Evolutionary conservation across 2,888 invertebrate species (phyloP), one percentile per base, ranked within the genome.

Genomic region (Coelinius sp.): DNA sequence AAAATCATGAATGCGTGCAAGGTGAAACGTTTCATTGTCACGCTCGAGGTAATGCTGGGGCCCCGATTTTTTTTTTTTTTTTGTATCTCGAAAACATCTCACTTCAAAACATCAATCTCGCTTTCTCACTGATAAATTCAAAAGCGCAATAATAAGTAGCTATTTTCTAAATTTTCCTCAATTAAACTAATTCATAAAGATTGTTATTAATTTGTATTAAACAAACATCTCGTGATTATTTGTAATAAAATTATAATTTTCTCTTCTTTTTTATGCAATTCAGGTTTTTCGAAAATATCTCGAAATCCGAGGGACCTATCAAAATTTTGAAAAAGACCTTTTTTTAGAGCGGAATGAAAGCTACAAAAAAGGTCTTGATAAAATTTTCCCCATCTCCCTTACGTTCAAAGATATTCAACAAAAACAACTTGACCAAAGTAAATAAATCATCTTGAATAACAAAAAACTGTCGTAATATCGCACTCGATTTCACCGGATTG

Each of bases 1-100:
- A 70, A 64, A 64, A 70, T 70, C 70, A 70, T 64, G 53, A 70
- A 52, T 24, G 63, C 63, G 69, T 62, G 63, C 59, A 70, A 67
- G 52, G 67, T 67, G 67, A 67, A 67, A 67, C 67, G 53, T 35
- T 38, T 63, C 38, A 70, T 35, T 65, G 70, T 70, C 20, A 70
- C 53, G 70, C 70, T 65, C 44, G 65, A 41, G 27, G 44, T 64
- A 56, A n/a, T 38, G 31, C 20, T 14, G 14, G 63, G 63, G 20
- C 65, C 65, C 65, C 17, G 6, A 44, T 49, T 62, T 69, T 65
- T 70, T 22, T 44, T 63, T 63, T 41, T 63, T 24, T 22, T 22
- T 38, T 10, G 63, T 63, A 56, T 56, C 31, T 56, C 27, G 20
- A 59, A 56, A 31, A 27, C 17, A 27, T 25, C 25, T 14, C 56